phyloP scores from a whole-genome alignment of 2,888 invertebrate species.

The Tupiocoris notatus region DNA sequence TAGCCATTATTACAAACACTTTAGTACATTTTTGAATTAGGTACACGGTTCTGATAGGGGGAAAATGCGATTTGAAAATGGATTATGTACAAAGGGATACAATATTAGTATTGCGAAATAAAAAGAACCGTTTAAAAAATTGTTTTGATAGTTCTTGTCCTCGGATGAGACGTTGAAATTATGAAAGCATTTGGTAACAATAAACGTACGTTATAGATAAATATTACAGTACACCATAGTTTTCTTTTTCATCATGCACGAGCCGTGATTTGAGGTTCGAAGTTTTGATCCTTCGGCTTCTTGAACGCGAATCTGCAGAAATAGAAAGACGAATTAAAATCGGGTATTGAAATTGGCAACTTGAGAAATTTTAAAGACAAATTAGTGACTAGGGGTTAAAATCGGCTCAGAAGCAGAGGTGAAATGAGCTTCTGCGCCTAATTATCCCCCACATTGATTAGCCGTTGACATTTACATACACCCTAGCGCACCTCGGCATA shows the following conservation, averaged over 20 bases:
- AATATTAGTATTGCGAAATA: not conserved
- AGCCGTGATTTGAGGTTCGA: not conserved
- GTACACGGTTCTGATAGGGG: constrained; percentile 3
- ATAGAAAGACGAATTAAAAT: no score
- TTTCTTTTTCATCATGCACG: not conserved
- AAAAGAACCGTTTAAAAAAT: not conserved
- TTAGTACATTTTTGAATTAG: not conserved
- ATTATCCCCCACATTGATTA: no score
- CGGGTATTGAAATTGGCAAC: no score
- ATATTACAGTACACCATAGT: constrained; percentile 18
- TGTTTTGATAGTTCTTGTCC: not conserved
- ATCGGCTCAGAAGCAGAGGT: no score
- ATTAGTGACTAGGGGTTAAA: no score
- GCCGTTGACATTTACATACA: no score
- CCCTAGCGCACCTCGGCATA: no score
- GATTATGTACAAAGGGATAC: constrained; percentile 3
- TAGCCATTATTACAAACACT: not conserved
- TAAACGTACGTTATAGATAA: constrained; percentile 15
- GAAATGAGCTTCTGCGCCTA: no score
- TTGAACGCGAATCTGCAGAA: not conserved
- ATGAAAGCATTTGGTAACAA: constrained; percentile 39
- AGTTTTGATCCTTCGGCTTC: not conserved
- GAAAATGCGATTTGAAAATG: constrained; percentile 6
- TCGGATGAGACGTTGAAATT: not conserved
- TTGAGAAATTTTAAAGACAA: no score